These are phyloP conservation scores for Drosophila barbarae DNA, from an alignment of 2,888 invertebrate species.

Conservation along the genomic window DNA sequence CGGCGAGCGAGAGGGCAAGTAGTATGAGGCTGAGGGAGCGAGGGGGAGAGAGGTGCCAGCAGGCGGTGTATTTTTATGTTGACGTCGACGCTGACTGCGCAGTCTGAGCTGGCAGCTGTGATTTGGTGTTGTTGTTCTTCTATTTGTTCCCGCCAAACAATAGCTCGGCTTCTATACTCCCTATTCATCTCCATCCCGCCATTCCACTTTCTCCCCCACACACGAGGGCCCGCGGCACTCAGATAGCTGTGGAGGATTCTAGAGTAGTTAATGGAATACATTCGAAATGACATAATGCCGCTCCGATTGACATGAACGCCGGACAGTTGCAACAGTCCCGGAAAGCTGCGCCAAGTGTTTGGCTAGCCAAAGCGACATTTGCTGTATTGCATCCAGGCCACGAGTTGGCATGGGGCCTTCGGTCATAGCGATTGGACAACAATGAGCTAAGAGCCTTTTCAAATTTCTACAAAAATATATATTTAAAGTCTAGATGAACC, in stretches of 20 bases:
- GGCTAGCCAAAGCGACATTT: constrained; percentile 29
- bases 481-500: neutral
- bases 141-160: constrained; percentile 42
- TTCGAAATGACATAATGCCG: constrained; percentile 28
- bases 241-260: constrained; percentile 21
- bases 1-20: constrained; percentile 7
- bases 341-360: constrained; percentile 29
- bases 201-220: constrained; percentile 14
- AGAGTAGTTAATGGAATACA: constrained; percentile 37
- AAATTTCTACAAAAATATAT: neutral
- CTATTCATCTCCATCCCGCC: neutral
- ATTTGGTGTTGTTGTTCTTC: constrained; percentile 26
- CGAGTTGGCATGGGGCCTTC: neutral
- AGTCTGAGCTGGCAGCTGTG: constrained; percentile 27
- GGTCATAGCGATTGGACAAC: neutral
- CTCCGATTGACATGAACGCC: constrained; percentile 14
- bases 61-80: constrained; percentile 34
- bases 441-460: neutral
- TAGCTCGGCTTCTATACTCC: neutral
- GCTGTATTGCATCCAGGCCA: constrained; percentile 10
- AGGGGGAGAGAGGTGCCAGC: neutral
- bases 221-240: constrained; percentile 20
- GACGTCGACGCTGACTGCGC: constrained; percentile 13
- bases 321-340: constrained; percentile 17
- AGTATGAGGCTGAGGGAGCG: neutral